Evolutionary conservation across 2,888 invertebrate species (phyloP).

Genomic region (Pterostichus niger): DNA sequence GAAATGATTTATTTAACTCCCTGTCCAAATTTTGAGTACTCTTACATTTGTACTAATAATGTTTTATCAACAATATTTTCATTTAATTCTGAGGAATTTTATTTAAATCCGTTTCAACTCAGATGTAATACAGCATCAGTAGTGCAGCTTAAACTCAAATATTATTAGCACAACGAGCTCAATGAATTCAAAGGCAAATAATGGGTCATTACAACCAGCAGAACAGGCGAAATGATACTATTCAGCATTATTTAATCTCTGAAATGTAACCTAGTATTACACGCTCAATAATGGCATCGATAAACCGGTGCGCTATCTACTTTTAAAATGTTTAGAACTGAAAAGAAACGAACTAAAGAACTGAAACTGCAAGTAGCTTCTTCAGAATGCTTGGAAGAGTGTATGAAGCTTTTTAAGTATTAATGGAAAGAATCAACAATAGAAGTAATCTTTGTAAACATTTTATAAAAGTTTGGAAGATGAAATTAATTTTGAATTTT

Average conservation of each 20-base stretch:
- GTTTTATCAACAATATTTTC: no score
- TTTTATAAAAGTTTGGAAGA: not conserved
- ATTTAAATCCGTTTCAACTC: no score
- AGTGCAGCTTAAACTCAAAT: not conserved
- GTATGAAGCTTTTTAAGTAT: not conserved
- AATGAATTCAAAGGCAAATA: not conserved
- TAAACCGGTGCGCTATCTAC: slow-evolving; percentile 5
- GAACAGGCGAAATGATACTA: not conserved
- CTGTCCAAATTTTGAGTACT: no score
- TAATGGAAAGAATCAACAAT: not conserved
- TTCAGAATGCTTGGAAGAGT: not conserved
- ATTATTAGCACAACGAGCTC: slow-evolving; percentile 1
- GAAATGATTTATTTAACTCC: no score
- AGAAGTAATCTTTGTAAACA: not conserved
- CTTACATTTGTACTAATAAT: no score
- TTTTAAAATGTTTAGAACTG: slow-evolving; percentile 3
- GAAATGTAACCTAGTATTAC: not conserved
- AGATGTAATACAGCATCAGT: not conserved
- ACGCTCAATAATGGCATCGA: slow-evolving; percentile 7
- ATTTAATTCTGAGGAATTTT: no score
- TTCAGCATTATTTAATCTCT: slow-evolving; percentile 8
- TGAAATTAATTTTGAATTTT: not conserved
- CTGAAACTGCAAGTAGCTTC: not conserved
- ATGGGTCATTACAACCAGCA: not conserved
- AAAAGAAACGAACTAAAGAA: no score